Base-by-base conservation (phyloP, 1,140 invertebrate species). In the Panulirus ornatus region DNA sequence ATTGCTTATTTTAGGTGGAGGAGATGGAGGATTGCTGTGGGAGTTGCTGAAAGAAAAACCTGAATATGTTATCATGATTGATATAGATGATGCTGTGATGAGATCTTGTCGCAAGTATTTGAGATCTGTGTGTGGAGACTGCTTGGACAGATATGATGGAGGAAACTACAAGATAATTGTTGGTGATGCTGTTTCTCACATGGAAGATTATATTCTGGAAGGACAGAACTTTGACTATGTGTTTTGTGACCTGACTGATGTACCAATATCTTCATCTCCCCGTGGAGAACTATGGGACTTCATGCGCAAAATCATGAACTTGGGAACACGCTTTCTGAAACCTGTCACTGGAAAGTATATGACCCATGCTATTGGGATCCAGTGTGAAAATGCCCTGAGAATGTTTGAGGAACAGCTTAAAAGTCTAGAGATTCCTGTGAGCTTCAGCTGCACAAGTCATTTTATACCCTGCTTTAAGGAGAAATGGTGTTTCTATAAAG, bases 1-100 rank as follows among this genome's bases (percentile, higher is more conserved):
- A 94, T 97, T 99, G 86, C 96, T 98, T n/a, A 98, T 99, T 93
- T 95, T 97, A 92, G 98, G 98, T 87, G 98, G 98, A 30, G 98
- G 98, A 2, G 98, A 99, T 94, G 98, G 98, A 58, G 98, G 97
- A 30, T 94, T 99, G 1, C 94, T 99, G 0, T 97, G 97, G 94
- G 97, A 98, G 94, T 94, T 99, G 58, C 95, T 98, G 1, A 98
- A 98, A 93, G 97, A 98, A 94, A 96, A 97, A 78, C 97, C 97
- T 0, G 97, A 97, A 93, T 96, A 96, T 93, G 96, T 98, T 16
- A 97, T 96, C 75, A 98, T 99, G 98, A 94, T 98, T 84, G 98
- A 99, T 93, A 96, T 96, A 94, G 92, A 91, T 92, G 97, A 98
- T 92, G 94, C 97, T 81, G 98, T 99, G 2, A 97, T 99, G 95